Conservation (phyloP, 2,797 vertebrate species). For the Delichon dasypus region DNA sequence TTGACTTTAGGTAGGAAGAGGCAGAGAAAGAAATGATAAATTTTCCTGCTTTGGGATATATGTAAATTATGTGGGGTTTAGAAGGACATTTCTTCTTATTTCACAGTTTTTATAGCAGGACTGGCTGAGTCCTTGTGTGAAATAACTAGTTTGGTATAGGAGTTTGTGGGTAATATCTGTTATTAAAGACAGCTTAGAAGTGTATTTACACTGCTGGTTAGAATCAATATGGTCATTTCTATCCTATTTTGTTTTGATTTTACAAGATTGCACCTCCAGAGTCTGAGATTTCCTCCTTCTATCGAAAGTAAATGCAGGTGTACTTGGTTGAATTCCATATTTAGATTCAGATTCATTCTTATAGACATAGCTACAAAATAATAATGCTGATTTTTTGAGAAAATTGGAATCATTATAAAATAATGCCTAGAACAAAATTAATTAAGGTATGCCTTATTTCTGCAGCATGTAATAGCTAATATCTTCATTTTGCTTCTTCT, state of each 20-base stretch:
- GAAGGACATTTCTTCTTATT: neutral
- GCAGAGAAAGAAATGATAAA: neutral
- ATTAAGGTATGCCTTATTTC: neutral
- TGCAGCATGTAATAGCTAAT: neutral
- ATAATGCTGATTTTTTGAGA: neutral
- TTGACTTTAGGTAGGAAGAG: neutral
- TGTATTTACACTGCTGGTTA: neutral
- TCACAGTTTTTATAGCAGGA: neutral
- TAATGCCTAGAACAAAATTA: neutral
- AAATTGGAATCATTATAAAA: neutral
- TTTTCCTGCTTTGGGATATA: neutral
- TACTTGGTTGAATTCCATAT: neutral
- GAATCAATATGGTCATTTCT: neutral
- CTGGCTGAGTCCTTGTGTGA: neutral
- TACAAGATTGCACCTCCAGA: neutral
- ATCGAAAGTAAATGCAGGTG: neutral
- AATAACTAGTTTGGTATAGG: neutral
- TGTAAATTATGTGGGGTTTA: neutral
- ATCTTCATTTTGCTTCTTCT: neutral
- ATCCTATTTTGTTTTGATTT: constrained; percentile 7
- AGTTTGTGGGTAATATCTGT: neutral
- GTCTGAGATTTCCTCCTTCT: neutral
- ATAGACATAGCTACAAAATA: neutral
- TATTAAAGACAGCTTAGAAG: neutral
- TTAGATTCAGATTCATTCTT: neutral